Evolutionary conservation across 2,888 invertebrate genomes (phyloP).

Genomic region (Hirtodrosophila confusa): DNA sequence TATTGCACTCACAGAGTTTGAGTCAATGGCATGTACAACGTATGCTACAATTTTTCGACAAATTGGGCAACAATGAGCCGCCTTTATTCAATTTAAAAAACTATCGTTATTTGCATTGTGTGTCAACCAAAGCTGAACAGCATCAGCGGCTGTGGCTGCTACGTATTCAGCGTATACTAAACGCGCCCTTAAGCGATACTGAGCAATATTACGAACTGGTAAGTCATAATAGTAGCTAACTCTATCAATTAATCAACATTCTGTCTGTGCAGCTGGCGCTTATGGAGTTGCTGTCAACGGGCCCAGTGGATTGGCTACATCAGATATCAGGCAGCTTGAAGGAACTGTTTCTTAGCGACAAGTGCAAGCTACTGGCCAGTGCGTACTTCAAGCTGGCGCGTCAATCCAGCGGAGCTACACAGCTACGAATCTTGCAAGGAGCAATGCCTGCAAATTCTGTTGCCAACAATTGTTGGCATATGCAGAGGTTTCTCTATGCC

Average conservation of each 20-base stretch:
- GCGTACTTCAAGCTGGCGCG: conserved; percentile 41
- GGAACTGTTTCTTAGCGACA: conserved; percentile 13
- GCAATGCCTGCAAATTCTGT: not conserved
- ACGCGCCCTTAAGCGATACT: conserved; percentile 4
- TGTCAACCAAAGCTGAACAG: conserved; percentile 6
- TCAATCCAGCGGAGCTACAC: conserved; percentile 1
- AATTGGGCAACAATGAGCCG: conserved; percentile 9
- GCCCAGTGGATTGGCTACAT: conserved; percentile 24
- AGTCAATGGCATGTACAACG: conserved; percentile 55
- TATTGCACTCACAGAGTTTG: conserved; percentile 49
- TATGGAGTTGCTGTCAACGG: conserved; percentile 38
- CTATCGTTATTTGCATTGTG: conserved; percentile 47
- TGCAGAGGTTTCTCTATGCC: conserved; percentile 42
- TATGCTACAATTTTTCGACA: conserved; percentile 56
- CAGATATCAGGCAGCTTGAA: conserved; percentile 9
- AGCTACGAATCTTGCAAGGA: conserved; percentile 37
- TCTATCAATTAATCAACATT: not conserved
- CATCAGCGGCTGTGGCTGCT: conserved; percentile 26
- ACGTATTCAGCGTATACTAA: conserved; percentile 31
- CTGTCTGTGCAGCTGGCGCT: conserved; percentile 29
- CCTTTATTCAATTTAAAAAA: conserved; percentile 25
- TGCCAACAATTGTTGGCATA: conserved; percentile 40
- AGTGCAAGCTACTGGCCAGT: conserved; percentile 25
- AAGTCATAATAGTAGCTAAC: not conserved
- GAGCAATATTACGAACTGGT: conserved; percentile 69